phyloP scores from a whole-genome alignment of 2,888 invertebrate genomes.

The Calliopum simillimum region DNA sequence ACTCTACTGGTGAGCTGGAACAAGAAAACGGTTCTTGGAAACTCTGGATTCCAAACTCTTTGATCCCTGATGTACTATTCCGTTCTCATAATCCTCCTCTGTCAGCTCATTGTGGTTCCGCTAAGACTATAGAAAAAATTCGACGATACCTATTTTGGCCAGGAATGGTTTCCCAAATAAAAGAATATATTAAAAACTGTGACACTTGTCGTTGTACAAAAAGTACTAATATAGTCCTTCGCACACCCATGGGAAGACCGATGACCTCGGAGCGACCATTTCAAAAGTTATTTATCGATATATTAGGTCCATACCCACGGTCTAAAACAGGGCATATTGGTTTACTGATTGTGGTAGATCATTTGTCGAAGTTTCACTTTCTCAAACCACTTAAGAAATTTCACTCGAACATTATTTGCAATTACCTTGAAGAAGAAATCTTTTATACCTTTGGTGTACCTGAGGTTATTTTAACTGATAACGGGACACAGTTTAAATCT shows the following conservation, averaged over 20 bases:
- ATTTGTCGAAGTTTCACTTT: slow-evolving; percentile 37
- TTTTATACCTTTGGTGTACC: slow-evolving; percentile 41
- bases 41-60: slow-evolving; percentile 12
- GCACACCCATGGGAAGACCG: slow-evolving; percentile 8
- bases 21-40: slow-evolving; percentile 12
- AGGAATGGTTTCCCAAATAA: slow-evolving; percentile 30
- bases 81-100: slow-evolving; percentile 21
- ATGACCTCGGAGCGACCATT: slow-evolving; percentile 7
- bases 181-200: slow-evolving; percentile 20
- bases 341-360: slow-evolving; percentile 20
- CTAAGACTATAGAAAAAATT: slow-evolving; percentile 28
- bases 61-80: background rate
- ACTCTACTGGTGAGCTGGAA: slow-evolving; percentile 3
- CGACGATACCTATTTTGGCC: slow-evolving; percentile 32
- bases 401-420: slow-evolving; percentile 18
- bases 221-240: background rate
- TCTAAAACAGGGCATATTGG: slow-evolving; percentile 14
- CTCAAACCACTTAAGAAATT: slow-evolving; percentile 30
- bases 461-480: slow-evolving; percentile 37
- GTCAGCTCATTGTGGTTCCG: slow-evolving; percentile 25
- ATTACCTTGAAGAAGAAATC: slow-evolving; percentile 31
- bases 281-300: slow-evolving; percentile 8
- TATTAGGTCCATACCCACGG: slow-evolving; percentile 9
- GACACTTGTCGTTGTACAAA: slow-evolving; percentile 15
- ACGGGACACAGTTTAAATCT: slow-evolving; percentile 40